phyloP scores from a whole-genome alignment of 2,888 invertebrate genomes.

The Capitulum mitella region DNA sequence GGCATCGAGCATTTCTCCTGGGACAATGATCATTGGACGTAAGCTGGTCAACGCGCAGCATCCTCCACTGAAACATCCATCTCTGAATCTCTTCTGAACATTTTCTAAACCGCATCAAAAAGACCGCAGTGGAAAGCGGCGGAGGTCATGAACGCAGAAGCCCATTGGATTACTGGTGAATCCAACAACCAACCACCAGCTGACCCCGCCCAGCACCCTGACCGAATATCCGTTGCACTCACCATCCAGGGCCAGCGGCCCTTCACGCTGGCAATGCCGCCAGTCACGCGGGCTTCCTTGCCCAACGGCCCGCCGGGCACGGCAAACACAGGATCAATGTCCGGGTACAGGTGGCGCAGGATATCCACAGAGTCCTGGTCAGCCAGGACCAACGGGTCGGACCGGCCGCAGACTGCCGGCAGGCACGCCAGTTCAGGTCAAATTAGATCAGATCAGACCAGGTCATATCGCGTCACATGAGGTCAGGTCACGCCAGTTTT shows the following conservation, averaged over 20 bases:
- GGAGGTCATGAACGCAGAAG: no score
- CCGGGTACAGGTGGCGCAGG: neutral
- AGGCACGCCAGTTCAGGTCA: neutral
- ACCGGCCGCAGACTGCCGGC: neutral
- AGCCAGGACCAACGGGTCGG: neutral
- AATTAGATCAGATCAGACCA: neutral
- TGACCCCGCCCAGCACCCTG: no score
- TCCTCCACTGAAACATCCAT: no score
- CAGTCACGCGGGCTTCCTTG: neutral
- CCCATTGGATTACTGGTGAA: no score
- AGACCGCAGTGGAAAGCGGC: no score
- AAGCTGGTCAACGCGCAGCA: no score
- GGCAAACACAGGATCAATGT: neutral
- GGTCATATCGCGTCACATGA: neutral
- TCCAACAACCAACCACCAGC: no score
- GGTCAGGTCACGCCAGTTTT: neutral
- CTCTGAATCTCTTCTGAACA: no score
- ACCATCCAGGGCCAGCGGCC: slow-evolving; percentile 20
- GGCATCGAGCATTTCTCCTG: no score
- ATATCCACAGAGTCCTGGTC: neutral
- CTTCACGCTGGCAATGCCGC: neutral
- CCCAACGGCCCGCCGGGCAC: neutral
- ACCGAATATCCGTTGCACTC: no score
- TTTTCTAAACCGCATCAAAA: no score
- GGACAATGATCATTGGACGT: no score